These are phyloP conservation scores for Sarcophaga bullata DNA, from an alignment of 1,140 invertebrate genomes.

Conservation along the genomic window DNA sequence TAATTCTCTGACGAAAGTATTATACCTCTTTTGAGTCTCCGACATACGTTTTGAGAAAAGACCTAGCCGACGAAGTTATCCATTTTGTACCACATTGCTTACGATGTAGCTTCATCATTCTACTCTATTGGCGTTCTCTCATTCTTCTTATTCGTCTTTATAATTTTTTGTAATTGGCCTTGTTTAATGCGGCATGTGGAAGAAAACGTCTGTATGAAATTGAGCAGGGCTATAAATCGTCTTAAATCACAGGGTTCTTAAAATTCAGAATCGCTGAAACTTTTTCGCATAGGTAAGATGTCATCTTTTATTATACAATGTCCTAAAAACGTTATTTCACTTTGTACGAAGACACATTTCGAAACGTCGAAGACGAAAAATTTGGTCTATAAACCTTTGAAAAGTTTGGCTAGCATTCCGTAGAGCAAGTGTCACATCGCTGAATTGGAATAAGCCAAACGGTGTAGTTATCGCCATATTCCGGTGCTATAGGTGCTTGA, in stretches of 20 bases:
- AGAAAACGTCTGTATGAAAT: conserved; percentile 55
- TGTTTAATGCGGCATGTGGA: background rate
- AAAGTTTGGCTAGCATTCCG: conserved; percentile 38
- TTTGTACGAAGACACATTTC: conserved; percentile 40
- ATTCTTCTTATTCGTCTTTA: background rate
- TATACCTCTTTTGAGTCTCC: conserved; percentile 14
- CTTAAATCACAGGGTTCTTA: conserved; percentile 55
- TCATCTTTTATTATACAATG: conserved; percentile 49
- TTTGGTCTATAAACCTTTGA: conserved; percentile 35
- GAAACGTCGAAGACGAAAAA: conserved; percentile 31
- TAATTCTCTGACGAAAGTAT: conserved; percentile 60
- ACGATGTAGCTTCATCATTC: conserved; percentile 20
- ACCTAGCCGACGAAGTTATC: background rate
- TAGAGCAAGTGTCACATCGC: conserved; percentile 45
- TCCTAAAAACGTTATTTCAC: conserved; percentile 27
- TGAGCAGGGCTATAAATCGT: conserved; percentile 65
- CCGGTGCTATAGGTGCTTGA: too few species aligned
- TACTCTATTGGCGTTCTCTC: background rate
- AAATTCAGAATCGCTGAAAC: conserved; percentile 52
- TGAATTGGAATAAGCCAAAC: conserved; percentile 43
- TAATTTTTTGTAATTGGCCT: background rate
- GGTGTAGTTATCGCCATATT: too few species aligned
- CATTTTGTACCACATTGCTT: conserved; percentile 46
- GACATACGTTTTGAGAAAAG: conserved; percentile 40
- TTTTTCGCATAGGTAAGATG: conserved; percentile 23